A percentile compares a stretch with the other conserved stretches of the same genome.
Evolutionary conservation across 2,113 vertebrate species (phyloP).

Genomic region (Lethenteron reissneri): DNA sequence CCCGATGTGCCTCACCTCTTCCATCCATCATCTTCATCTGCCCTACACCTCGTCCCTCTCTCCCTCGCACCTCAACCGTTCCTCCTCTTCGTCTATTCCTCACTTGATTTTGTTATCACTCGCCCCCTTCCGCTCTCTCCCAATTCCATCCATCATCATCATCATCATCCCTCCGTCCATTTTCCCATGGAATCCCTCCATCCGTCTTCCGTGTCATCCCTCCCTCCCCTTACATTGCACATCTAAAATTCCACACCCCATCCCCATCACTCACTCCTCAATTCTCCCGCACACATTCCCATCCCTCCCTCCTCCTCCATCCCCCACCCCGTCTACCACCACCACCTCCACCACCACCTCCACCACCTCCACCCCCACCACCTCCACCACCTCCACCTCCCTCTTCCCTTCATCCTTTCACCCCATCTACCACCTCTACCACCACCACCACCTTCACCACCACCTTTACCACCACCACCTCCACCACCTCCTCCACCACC

Average conservation of each 20-base stretch:
- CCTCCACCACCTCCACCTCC: background rate
- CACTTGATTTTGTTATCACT: background rate
- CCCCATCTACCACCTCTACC: background rate
- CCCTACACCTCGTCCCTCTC: background rate
- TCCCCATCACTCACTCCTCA: background rate
- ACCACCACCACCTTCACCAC: background rate
- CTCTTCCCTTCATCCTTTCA: rapidly evolving
- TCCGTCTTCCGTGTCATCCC: background rate
- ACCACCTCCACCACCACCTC: background rate
- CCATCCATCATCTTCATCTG: background rate
- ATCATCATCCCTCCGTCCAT: background rate
- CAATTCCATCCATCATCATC: background rate
- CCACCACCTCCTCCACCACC: background rate
- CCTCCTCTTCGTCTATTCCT: background rate
- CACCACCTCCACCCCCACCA: background rate
- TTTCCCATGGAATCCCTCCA: background rate
- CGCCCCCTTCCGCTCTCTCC: background rate
- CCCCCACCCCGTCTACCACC: background rate
- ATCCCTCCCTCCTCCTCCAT: background rate
- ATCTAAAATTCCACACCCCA: background rate
- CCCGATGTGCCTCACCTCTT: too few species aligned
- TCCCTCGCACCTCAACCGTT: background rate
- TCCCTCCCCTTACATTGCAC: background rate
- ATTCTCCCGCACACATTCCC: background rate
- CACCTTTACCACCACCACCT: background rate